Evolutionary conservation across 1,140 invertebrate species (phyloP).

Genomic region (Panagrolaimus sp.): DNA sequence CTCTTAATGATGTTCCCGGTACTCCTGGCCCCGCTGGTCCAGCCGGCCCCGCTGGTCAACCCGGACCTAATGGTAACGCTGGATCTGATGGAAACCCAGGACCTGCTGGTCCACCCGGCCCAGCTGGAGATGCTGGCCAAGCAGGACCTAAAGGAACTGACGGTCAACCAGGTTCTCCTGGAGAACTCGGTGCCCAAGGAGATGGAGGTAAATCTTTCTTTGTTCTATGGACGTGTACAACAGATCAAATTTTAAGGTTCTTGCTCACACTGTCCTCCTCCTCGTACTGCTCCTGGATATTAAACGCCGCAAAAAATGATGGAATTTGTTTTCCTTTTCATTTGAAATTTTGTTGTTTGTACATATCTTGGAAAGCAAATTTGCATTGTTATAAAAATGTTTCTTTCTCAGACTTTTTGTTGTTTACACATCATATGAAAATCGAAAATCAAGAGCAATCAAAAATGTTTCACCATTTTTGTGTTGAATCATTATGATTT

Average conservation of each 20-base stretch:
- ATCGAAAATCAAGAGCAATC: no score
- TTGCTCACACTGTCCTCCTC: constrained; percentile 14
- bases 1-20: constrained; percentile 7
- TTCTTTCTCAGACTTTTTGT: no score
- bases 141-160: constrained; percentile 20
- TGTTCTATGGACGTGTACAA: no score
- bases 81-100: constrained; percentile 23
- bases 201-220: neutral
- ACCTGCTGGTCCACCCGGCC: constrained; percentile 32
- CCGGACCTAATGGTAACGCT: constrained; percentile 23
- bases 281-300: constrained; percentile 15
- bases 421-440: no score
- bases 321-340: constrained; percentile 13
- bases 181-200: constrained; percentile 22
- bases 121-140: constrained; percentile 23
- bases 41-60: constrained; percentile 24
- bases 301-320: constrained; percentile 9
- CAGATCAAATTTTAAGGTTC: constrained; percentile 13
- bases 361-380: neutral
- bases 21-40: constrained; percentile 26
- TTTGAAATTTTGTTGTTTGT: constrained; percentile 6
- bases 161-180: constrained; percentile 27
- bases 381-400: no score
- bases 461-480: no score
- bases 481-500: no score